Evolutionary conservation across 2,797 vertebrate genomes (phyloP).

Genomic region (Discoglossus pictus): DNA sequence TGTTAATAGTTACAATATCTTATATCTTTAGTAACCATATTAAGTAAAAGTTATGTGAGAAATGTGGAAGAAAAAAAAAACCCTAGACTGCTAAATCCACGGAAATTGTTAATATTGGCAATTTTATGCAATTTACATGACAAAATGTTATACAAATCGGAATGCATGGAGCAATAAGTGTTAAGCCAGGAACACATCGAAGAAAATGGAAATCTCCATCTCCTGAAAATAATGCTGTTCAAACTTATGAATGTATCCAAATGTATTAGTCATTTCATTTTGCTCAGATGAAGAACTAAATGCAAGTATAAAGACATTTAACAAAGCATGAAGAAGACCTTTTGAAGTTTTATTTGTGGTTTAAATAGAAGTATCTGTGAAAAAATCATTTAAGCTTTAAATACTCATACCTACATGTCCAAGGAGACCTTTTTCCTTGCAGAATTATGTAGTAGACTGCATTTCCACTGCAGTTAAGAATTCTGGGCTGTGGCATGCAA

Average conservation of each 20-base stretch:
- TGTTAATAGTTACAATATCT: conserved; percentile 30
- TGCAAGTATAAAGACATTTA: conserved; percentile 35
- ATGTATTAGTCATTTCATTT: conserved; percentile 42
- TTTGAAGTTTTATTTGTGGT: too few relatives aligned
- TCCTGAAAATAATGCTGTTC: conserved; percentile 42
- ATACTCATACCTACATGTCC: too few relatives aligned
- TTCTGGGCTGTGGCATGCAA: too few relatives aligned
- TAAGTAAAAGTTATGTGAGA: conserved; percentile 30
- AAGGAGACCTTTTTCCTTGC: too few relatives aligned
- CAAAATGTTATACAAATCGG: conserved; percentile 40
- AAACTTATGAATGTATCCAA: conserved; percentile 27
- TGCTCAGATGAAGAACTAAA: not conserved
- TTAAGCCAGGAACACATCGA: conserved; percentile 49
- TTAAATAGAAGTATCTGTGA: too few relatives aligned
- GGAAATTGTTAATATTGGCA: conserved; percentile 48
- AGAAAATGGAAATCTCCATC: conserved; percentile 41
- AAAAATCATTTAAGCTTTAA: too few relatives aligned
- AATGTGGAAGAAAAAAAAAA: conserved; percentile 9
- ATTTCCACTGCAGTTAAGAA: too few relatives aligned
- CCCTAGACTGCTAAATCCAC: conserved; percentile 11
- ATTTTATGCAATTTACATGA: conserved; percentile 44
- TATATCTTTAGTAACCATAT: conserved; percentile 24
- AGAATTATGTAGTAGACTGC: too few relatives aligned
- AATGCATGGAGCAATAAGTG: conserved; percentile 45
- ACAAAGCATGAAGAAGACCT: too few relatives aligned